Base-by-base conservation (phyloP, 2,113 vertebrate genomes). In the Ardeotis arabs region DNA sequence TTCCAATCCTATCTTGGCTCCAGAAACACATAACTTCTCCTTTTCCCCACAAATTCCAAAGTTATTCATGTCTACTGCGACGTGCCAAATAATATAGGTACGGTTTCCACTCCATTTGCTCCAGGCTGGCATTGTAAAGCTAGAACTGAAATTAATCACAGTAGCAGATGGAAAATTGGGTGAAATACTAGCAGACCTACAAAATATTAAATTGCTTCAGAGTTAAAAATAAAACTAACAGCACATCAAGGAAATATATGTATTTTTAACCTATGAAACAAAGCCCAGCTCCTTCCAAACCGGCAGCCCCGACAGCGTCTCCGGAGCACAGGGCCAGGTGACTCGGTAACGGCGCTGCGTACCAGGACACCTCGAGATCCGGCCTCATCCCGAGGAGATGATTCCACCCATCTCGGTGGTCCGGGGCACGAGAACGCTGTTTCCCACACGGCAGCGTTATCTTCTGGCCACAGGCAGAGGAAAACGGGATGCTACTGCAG, bases 111-210 rank as follows among this genome's bases (percentile, higher is more conserved):
- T 88, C 86, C 49, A 4, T 23, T 75, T 8, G 73, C 90, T 82
- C 84, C 1, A 58, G 17, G 59, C 4, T 85, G 88, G 92, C 80
- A 73, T 39, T 77, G 55, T 25, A 41, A 70, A 84, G n/a, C 89
- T 56, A 92, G 78, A 81, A 66, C 58, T 73, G 50, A 4, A 63
- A 79, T 95, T 94, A 95, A 97, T 96, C 92, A 62, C 66, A 68
- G 88, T 21, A 97, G 96, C 93, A 97, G 96, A 97, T 79, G 90
- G 93, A 97, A 97, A 98, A 91, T 22, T 10, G 52, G 31, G 73
- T 21, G 70, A 72, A 89, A 96, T 12, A 81, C 64, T 7, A 93
- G 75, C 72, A 87, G 82, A 89, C 78, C 39, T 63, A 68, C 86
- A 50, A 95, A 91, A 78, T 59, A 91, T 90, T 90, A 62, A 88